These are phyloP conservation scores for Planiliza haematocheilus DNA, from an alignment of 2,113 vertebrate species.

Conservation along the genomic window DNA sequence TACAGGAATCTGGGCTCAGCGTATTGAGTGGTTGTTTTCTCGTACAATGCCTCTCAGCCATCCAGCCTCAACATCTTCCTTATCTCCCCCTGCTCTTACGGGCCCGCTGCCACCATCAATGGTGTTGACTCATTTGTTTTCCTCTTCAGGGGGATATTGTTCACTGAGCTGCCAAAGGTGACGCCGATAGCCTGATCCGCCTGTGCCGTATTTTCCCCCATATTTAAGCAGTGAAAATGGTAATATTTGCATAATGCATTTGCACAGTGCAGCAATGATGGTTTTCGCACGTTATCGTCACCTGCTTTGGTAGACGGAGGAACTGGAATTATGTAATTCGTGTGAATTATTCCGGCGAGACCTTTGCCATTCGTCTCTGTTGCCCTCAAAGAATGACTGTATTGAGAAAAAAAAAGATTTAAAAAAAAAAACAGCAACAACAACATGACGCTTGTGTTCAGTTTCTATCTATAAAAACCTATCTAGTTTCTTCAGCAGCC, in stretches of 20 bases:
- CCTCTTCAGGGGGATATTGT: slow-evolving; percentile 41
- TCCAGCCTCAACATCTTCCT: slow-evolving; percentile 45
- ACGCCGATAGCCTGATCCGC: slow-evolving; percentile 24
- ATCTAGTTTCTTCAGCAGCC: background rate
- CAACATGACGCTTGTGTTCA: background rate
- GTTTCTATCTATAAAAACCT: too few relatives aligned
- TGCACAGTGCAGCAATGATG: background rate
- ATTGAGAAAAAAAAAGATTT: background rate
- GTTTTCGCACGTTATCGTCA: slow-evolving; percentile 13
- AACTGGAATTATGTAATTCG: slow-evolving; percentile 17
- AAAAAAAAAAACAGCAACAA: background rate
- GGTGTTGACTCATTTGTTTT: slow-evolving; percentile 61
- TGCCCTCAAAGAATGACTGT: background rate
- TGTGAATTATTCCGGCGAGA: slow-evolving; percentile 16
- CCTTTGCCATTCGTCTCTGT: background rate
- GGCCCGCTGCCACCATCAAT: slow-evolving; percentile 44
- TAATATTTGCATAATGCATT: slow-evolving; percentile 52
- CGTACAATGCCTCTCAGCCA: slow-evolving; percentile 47
- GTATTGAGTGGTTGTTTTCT: slow-evolving; percentile 61
- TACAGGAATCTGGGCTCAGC: slow-evolving; percentile 40
- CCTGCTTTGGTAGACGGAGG: slow-evolving; percentile 1
- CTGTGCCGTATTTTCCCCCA: background rate
- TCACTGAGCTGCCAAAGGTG: slow-evolving; percentile 33
- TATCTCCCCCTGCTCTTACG: slow-evolving; percentile 54
- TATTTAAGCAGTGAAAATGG: slow-evolving; percentile 26